Conservation (phyloP, 2,888 invertebrate species). For the Panorpa germanica region DNA sequence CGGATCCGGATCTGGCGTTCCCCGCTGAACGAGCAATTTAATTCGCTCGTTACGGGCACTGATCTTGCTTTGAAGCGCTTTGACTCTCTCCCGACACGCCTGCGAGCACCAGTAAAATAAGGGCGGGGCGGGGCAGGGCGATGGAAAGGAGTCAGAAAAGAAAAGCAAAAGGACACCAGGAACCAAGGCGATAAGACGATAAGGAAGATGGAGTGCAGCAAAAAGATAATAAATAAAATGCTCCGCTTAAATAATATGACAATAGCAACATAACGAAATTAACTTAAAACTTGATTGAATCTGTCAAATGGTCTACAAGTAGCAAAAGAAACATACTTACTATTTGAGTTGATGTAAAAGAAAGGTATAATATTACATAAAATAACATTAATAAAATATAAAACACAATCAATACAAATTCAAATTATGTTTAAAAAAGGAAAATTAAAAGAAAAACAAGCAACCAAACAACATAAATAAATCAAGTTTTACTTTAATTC, state of each 20-base stretch:
- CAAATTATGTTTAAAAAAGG: too few relatives aligned
- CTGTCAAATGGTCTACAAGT: too few relatives aligned
- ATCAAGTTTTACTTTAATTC: too few relatives aligned
- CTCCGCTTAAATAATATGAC: slow-evolving; percentile 12
- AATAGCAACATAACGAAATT: slow-evolving; percentile 9
- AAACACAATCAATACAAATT: too few relatives aligned
- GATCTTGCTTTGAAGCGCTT: slow-evolving; percentile 73
- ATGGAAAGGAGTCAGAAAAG: slow-evolving; percentile 15
- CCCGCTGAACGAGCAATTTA: slow-evolving; percentile 71
- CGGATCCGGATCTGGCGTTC: slow-evolving; percentile 64
- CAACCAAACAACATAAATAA: too few relatives aligned
- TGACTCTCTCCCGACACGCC: slow-evolving; percentile 73
- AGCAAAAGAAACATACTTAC: too few relatives aligned
- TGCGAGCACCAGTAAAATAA: slow-evolving; percentile 20
- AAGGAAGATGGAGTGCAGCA: slow-evolving; percentile 19
- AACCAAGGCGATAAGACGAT: slow-evolving; percentile 4
- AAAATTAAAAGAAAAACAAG: too few relatives aligned
- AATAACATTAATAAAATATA: too few relatives aligned
- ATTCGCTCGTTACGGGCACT: slow-evolving; percentile 74
- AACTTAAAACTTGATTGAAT: too few relatives aligned
- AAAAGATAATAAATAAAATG: slow-evolving; percentile 27
- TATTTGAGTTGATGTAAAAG: too few relatives aligned
- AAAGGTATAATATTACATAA: too few relatives aligned
- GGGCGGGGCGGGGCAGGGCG: slow-evolving; percentile 12
- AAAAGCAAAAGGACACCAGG: slow-evolving; percentile 11